These are phyloP conservation scores for Protaetia brevitarsis DNA, from an alignment of 1,140 invertebrate genomes.

Conservation along the genomic window DNA sequence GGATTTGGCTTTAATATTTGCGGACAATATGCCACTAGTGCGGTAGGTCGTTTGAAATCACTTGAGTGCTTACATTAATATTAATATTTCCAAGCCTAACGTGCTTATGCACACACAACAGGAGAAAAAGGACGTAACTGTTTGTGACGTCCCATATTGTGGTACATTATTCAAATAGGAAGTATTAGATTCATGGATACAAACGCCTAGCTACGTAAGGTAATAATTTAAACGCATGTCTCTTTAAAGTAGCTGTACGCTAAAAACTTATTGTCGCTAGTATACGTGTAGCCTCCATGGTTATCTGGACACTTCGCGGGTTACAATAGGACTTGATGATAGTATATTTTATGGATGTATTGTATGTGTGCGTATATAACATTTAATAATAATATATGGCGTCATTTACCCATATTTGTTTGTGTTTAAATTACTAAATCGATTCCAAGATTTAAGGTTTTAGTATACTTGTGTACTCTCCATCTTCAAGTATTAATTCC, in stretches of 20 bases:
- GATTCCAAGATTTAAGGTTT: too few species aligned
- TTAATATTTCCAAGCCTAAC: background rate
- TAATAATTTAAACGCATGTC: conserved; percentile 2
- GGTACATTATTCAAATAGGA: conserved; percentile 1
- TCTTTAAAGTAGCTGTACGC: conserved; percentile 6
- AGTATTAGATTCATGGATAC: background rate
- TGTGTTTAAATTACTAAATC: too few species aligned
- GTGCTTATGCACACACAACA: background rate
- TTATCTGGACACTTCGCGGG: too few species aligned
- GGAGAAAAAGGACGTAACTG: background rate
- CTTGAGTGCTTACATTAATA: background rate
- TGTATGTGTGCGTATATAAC: too few species aligned
- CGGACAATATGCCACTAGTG: background rate
- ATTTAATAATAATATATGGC: too few species aligned
- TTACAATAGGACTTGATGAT: too few species aligned
- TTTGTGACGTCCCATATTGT: background rate
- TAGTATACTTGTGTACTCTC: too few species aligned
- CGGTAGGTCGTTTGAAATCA: background rate
- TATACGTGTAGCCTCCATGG: background rate
- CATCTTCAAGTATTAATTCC: too few species aligned
- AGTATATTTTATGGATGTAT: too few species aligned
- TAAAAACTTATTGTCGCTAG: background rate
- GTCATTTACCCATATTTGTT: too few species aligned
- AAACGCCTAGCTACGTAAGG: background rate
- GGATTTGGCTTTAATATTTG: background rate